Conservation (phyloP, 2,797 vertebrate species). For the Kryptopterus vitreolus region DNA sequence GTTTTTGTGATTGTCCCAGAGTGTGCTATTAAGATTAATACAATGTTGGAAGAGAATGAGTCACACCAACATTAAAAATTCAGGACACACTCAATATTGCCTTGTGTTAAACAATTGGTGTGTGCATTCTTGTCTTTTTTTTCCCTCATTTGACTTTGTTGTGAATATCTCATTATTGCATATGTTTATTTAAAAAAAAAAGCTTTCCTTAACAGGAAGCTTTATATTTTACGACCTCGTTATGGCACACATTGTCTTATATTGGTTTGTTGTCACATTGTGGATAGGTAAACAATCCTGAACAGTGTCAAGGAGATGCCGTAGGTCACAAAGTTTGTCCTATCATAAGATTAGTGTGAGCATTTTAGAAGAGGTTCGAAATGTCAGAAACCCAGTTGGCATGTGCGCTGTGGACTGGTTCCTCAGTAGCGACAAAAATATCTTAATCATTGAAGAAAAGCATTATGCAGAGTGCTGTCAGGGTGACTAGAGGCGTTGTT, state of each 20-base stretch:
- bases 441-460: neutral
- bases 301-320: neutral
- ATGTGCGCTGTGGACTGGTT: neutral
- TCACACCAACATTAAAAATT: neutral
- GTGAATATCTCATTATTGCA: too few species aligned
- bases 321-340: neutral
- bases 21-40: neutral
- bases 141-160: neutral
- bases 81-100: neutral
- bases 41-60: neutral
- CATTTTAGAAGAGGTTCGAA: neutral
- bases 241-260: too few species aligned
- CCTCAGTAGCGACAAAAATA: fast-evolving
- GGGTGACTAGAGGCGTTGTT: neutral
- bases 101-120: neutral
- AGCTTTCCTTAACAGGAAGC: too few species aligned
- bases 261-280: neutral
- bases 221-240: too few species aligned
- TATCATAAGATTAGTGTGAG: neutral
- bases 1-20: neutral
- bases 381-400: neutral
- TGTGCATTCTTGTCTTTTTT: neutral
- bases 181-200: neutral
- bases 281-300: neutral
- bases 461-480: neutral